Percentiles rank a stretch among this genome's conserved stretches.
These are phyloP conservation scores for Odontophorus gujanensis DNA, from an alignment of 2,113 vertebrate species.

Conservation along the genomic window DNA sequence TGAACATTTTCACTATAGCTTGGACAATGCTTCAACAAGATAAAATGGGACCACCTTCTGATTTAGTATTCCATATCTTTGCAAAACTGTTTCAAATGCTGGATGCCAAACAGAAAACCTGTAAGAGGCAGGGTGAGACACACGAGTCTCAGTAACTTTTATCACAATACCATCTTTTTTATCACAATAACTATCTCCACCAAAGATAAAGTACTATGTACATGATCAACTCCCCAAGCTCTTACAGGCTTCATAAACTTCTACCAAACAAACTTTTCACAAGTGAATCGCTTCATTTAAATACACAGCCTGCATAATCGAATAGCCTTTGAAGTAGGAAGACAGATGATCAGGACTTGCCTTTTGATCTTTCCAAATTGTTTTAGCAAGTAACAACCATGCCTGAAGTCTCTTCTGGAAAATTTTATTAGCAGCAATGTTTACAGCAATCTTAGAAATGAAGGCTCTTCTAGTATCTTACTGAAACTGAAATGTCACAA, in stretches of 20 bases:
- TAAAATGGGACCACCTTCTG: neutral
- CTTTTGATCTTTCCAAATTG: slow-evolving; percentile 78
- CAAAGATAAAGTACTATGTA: neutral
- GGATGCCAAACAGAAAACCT: slow-evolving; percentile 42
- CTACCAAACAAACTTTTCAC: slow-evolving; percentile 22
- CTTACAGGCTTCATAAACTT: neutral
- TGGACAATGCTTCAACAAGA: neutral
- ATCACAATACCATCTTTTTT: neutral
- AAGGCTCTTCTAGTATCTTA: slow-evolving; percentile 21
- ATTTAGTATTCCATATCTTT: slow-evolving; percentile 26
- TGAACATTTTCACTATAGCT: neutral
- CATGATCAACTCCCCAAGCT: neutral
- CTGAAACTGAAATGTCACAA: slow-evolving; percentile 33
- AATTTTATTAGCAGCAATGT: slow-evolving; percentile 50
- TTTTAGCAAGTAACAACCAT: slow-evolving; percentile 71
- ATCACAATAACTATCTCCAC: neutral
- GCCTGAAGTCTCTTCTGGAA: slow-evolving; percentile 62
- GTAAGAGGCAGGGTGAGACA: neutral
- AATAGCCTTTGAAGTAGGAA: slow-evolving; percentile 76
- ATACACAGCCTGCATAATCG: slow-evolving; percentile 70
- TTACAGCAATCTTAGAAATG: neutral
- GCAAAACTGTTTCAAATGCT: slow-evolving; percentile 60
- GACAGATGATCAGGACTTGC: slow-evolving; percentile 72
- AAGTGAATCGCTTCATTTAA: slow-evolving; percentile 71
- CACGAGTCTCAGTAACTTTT: neutral